Base-by-base conservation (phyloP, 2,888 invertebrate species). In the Diplazon laetatorius region DNA sequence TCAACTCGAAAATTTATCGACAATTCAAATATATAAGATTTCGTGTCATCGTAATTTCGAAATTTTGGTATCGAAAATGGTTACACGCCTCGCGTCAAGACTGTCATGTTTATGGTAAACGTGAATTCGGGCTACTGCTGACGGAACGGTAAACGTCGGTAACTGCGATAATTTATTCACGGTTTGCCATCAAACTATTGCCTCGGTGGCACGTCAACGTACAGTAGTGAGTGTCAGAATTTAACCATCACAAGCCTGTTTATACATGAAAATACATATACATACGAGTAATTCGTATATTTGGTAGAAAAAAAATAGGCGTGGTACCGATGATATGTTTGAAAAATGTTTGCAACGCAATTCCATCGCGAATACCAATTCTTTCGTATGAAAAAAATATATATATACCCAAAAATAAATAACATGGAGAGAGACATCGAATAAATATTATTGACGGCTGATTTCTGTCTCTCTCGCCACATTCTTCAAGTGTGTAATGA, bases 361-460 rank as follows among this genome's bases (percentile, higher is more conserved):
- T 37, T 37, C 37, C n/a, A 18, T 37, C 10, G 57, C 3, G 1
- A 18, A 37, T 57, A n/a, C 37, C 12, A 9, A 37, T 9, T 37
- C 16, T 55, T 14, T 10, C 22, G 22, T 50, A 50, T 30, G 14
- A 55, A 16, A 6, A 16, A 55, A 55, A 20, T 20, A 18, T 48
- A 18, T 8, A 1, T 8, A 1, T 2, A 55, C 8, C 1, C 14
- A 30, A 4, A 30, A 0, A 62, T 16, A 16, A n/a, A n/a, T n/a
- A n/a, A n/a, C n/a, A n/a, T n/a, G n/a, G n/a, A n/a, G 25, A 25
- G 25, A 22, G 44, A 52, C 10, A 59, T 5, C 59, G 0, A 20
- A 62, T 60, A 60, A 46, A 55, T 68, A 68, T 75, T 68, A 75
- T 68, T 68, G 55, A 52, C 52, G 30, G 9, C 12, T 42, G 42